Evolutionary conservation across 1,140 invertebrate genomes (phyloP).

Genomic region (Diachasmimorpha longicaudata): DNA sequence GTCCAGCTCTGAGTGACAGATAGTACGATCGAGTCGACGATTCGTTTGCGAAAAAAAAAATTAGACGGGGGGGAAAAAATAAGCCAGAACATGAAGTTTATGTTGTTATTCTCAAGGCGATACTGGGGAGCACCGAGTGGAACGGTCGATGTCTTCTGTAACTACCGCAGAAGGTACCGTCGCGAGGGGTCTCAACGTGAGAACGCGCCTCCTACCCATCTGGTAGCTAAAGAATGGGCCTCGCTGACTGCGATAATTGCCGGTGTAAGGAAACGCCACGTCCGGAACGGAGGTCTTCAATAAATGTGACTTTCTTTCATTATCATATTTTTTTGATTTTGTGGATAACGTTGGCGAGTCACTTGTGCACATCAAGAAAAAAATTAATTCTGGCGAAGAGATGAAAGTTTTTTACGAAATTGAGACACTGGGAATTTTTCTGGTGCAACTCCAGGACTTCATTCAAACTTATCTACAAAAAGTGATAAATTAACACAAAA

Average conservation of each 20-base stretch:
- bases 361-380: too few relatives aligned
- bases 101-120: constrained; percentile 24
- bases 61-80: neutral
- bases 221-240: constrained; percentile 15
- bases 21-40: neutral
- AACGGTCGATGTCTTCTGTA: constrained; percentile 25
- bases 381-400: too few relatives aligned
- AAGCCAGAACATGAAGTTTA: neutral
- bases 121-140: constrained; percentile 12
- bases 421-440: too few relatives aligned
- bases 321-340: too few relatives aligned
- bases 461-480: too few relatives aligned
- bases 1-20: neutral
- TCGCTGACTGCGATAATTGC: constrained; percentile 26
- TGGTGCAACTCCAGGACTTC: too few relatives aligned
- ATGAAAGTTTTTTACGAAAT: too few relatives aligned
- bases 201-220: neutral
- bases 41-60: neutral
- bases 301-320: neutral
- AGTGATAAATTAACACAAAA: too few relatives aligned
- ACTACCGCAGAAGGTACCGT: neutral
- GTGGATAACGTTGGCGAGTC: too few relatives aligned
- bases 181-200: neutral
- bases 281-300: neutral
- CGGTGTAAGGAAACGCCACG: constrained; percentile 19